phyloP scores from a whole-genome alignment of 2,888 invertebrate species.

The Athalia rosae region DNA sequence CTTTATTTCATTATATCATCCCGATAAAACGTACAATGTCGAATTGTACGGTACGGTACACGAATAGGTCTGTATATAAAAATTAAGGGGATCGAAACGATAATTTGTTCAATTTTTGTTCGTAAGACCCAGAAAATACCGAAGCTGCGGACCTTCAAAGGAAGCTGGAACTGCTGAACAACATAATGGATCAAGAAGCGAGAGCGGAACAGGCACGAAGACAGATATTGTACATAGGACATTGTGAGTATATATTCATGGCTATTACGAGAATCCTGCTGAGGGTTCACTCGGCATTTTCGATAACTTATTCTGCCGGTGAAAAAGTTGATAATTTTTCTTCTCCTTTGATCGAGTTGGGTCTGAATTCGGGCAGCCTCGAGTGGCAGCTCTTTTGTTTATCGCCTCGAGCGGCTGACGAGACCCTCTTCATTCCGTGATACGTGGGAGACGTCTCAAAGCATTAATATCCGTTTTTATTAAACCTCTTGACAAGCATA shows the following conservation, averaged over 20 bases:
- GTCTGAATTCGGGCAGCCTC: slow-evolving; percentile 24
- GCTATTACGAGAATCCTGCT: neutral
- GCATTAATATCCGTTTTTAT: slow-evolving; percentile 40
- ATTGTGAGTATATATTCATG: slow-evolving; percentile 80
- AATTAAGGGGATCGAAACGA: slow-evolving; percentile 15
- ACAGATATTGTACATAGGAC: slow-evolving; percentile 86
- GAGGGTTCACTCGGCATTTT: neutral
- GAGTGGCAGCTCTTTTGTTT: slow-evolving; percentile 28
- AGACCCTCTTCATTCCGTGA: slow-evolving; percentile 26
- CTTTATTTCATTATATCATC: neutral
- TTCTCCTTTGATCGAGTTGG: slow-evolving; percentile 20
- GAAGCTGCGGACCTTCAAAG: slow-evolving; percentile 91
- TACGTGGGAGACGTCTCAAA: slow-evolving; percentile 34
- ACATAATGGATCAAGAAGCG: slow-evolving; percentile 91
- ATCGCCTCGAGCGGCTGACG: slow-evolving; percentile 18
- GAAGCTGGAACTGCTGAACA: slow-evolving; percentile 93
- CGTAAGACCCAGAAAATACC: slow-evolving; percentile 89
- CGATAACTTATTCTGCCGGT: neutral
- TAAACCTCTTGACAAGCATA: slow-evolving; percentile 28
- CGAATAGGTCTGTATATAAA: no score
- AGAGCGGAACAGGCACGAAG: slow-evolving; percentile 85
- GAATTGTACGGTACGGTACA: no score
- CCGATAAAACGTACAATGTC: no score
- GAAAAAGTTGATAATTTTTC: slow-evolving; percentile 38
- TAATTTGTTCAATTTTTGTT: slow-evolving; percentile 59